Evolutionary conservation across 1,140 invertebrate species (phyloP), one percentile per base, ranked within the genome.

Genomic region (Potamilus streckersoni): DNA sequence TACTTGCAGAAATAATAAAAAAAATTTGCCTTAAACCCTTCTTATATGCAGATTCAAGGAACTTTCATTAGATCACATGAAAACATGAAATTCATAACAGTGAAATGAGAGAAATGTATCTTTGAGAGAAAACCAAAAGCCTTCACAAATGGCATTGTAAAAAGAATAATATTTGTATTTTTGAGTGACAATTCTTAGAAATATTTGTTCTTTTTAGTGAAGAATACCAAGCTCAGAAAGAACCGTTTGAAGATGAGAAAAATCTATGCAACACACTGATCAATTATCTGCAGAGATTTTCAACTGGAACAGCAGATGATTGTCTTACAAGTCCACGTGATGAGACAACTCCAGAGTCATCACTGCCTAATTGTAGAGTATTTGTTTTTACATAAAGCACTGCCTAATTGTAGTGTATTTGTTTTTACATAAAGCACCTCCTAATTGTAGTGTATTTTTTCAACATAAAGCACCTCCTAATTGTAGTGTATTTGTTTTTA

Each of bases 181-280:
- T 49, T 49, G 38, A 49, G 6, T 49, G 38, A 49, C 4, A 49
- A 49, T 49, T 49, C 38, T 49, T 49, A 49, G 38, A 8, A 49
- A 49, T 49, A 49, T 49, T 31, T 59, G 58, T 72, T 69, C 19
- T 62, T 82, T 85, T 20, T 71, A 89, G 88, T 61, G 80, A 83
- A 55, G 84, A 88, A 31, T 81, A 84, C 49, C 78, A 81, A 19
- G 63, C 75, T 14, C 73, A 82, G 58, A 68, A 76, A 63, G 78
- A 79, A 65, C 87, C 86, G 16, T 86, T 78, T 80, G 83, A 85
- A 61, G 84, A 86, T 68, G 80, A 87, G 66, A 82, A 82, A 16
- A 80, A 83, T 20, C 65, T 87, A 55, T 89, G 88, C 77, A 86
- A 84, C 65, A 86, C 86, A 4, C 78, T 89, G 17, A 81, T 88